These are phyloP conservation scores for Cephonodes hylas DNA, from an alignment of 2,888 invertebrate species.

Conservation along the genomic window DNA sequence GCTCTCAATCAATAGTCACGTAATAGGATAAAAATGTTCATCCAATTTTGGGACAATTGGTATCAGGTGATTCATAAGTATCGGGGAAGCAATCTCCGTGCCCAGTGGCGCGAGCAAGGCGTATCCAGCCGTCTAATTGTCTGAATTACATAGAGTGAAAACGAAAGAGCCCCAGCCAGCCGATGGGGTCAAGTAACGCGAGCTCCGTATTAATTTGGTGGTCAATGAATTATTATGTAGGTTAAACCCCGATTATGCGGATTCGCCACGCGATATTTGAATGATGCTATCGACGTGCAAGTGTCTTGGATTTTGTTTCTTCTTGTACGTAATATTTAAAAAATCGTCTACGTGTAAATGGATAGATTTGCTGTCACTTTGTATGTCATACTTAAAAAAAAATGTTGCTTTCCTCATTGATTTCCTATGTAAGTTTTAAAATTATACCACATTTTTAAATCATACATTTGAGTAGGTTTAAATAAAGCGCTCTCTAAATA, in stretches of 20 bases:
- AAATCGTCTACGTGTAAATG: too few relatives aligned
- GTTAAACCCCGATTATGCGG: not conserved
- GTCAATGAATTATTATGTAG: not conserved
- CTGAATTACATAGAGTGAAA: conserved; percentile 62
- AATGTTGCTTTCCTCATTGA: too few relatives aligned
- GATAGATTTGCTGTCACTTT: too few relatives aligned
- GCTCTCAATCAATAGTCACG: conserved; percentile 4
- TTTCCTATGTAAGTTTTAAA: too few relatives aligned
- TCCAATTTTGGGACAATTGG: conserved; percentile 14
- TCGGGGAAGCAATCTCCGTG: conserved; percentile 52
- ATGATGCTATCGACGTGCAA: too few relatives aligned
- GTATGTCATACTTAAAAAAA: too few relatives aligned
- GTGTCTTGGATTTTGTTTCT: too few relatives aligned
- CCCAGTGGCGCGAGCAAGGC: conserved; percentile 54
- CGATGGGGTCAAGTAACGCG: not conserved
- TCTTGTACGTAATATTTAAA: too few relatives aligned
- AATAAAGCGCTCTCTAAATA: too few relatives aligned
- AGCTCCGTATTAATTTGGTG: not conserved
- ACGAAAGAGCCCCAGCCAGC: conserved; percentile 29
- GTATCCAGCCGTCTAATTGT: conserved; percentile 67
- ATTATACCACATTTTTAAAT: too few relatives aligned
- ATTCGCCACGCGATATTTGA: not conserved
- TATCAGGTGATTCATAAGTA: conserved; percentile 34
- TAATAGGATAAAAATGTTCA: conserved; percentile 14
- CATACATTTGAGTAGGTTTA: too few relatives aligned